Percentiles rank a stretch among this genome's conserved stretches.
phyloP scores from a whole-genome alignment of 2,113 vertebrate species.

The human (Homo sapiens) region GRCh38 chr1:81682501-81683000 shows the following conservation, averaged over 20 bases:
- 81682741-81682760: slow-evolving; percentile 40
- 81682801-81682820: slow-evolving; percentile 17
- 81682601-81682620: slow-evolving; percentile 42
- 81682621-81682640: slow-evolving; percentile 40
- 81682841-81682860: neutral
- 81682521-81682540: neutral
- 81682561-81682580: slow-evolving; percentile 10
- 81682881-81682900: no score
- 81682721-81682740: slow-evolving; percentile 49
- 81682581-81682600: slow-evolving; percentile 57
- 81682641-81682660: slow-evolving; percentile 56
- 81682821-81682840: neutral
- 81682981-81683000: no score
- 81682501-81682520: neutral
- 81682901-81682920: no score
- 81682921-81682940: no score
- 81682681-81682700: slow-evolving; percentile 60
- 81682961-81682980: no score
- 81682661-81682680: slow-evolving; percentile 57
- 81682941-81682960: no score
- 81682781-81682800: slow-evolving; percentile 25
- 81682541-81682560: slow-evolving; percentile 37
- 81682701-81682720: slow-evolving; percentile 58
- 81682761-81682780: slow-evolving; percentile 9
- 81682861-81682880: no score